Conservation (phyloP, 1,140 invertebrate species). For the Xylocopa sonorina region DNA sequence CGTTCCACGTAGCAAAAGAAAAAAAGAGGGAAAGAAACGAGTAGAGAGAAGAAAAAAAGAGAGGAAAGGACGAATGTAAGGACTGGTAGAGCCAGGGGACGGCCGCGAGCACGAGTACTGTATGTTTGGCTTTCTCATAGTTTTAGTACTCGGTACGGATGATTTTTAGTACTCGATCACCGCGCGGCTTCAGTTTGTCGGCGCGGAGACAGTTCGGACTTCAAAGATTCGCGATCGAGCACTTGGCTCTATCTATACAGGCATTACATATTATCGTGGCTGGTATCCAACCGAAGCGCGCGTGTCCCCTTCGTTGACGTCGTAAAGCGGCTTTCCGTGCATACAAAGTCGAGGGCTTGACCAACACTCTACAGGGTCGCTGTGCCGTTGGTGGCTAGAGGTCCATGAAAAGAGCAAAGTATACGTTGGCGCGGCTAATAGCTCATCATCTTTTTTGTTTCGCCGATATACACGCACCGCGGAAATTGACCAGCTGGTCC, state of each 20-base stretch:
- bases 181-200: constrained; percentile 49
- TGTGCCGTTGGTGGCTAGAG: constrained; percentile 50
- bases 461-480: background rate
- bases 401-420: constrained; percentile 60
- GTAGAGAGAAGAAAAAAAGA: background rate
- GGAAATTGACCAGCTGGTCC: constrained; percentile 18
- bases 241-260: constrained; percentile 65
- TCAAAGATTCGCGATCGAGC: constrained; percentile 72
- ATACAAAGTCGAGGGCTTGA: constrained; percentile 75
- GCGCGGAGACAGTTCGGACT: constrained; percentile 60
- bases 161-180: constrained; percentile 66
- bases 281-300: constrained; percentile 47
- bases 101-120: background rate
- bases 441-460: constrained; percentile 14
- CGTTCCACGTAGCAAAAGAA: constrained; percentile 25
- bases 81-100: background rate
- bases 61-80: constrained; percentile 19
- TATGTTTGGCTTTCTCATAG: constrained; percentile 76
- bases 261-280: constrained; percentile 75
- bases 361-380: constrained; percentile 67
- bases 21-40: constrained; percentile 1
- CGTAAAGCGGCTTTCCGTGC: constrained; percentile 62
- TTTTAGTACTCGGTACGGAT: constrained; percentile 44
- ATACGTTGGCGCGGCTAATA: constrained; percentile 59
- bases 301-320: constrained; percentile 56